Base-by-base conservation (phyloP, 30 jellyfish, hydroid and myxozoan genomes). In the Pelagia noctiluca region DNA sequence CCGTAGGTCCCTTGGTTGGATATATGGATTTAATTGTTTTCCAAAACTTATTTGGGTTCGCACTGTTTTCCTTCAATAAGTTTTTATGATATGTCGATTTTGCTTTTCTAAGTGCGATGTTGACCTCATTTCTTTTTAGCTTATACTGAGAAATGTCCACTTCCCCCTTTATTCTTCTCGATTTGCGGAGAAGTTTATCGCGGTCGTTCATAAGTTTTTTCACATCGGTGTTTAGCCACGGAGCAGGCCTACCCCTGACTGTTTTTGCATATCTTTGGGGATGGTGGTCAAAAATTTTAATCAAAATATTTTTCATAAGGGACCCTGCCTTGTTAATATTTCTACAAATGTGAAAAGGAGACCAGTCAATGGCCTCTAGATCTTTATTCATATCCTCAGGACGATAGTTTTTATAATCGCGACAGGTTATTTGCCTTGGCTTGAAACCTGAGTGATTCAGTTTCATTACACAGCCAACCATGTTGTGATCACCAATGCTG, bases 401-500 rank as follows among this genome's bases (percentile, higher is more conserved):
- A 26, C 71, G 71, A 25, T 54, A 54, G 24, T 26, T 54, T 26
- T 26, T 54, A 54, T 54, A 54, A 54, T 54, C 54, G 54, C 57
- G 83, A 29, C 82, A 75, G 61, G 83, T 75, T 47, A 75, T 50
- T 49, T 47, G 10, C 82, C 32, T 52, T 47, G 82, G 87, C 50
- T 75, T 30, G 63, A 47, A 75, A 24, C 63, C 18, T 16, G 26
- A 11, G 72, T 62, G 88, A 63, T 78, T 78, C 24, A 63, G 16
- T 57, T 78, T 63, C 80, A 0, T 62, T 63, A 78, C 87, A 33
- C 89, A 78, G 46, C 75, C 32, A 29, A 62, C 71, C 75, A 62
- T 61, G 54, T 78, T 75, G 23, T 78, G 89, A 32, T 28, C 90
- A 13, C 90, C 80, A 37, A 80, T 35, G 76, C 87, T 65, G 38